These are phyloP conservation scores for Sarcophilus harrisii DNA, from an alignment of 2,797 vertebrate genomes.

Conservation along the genomic window DNA sequence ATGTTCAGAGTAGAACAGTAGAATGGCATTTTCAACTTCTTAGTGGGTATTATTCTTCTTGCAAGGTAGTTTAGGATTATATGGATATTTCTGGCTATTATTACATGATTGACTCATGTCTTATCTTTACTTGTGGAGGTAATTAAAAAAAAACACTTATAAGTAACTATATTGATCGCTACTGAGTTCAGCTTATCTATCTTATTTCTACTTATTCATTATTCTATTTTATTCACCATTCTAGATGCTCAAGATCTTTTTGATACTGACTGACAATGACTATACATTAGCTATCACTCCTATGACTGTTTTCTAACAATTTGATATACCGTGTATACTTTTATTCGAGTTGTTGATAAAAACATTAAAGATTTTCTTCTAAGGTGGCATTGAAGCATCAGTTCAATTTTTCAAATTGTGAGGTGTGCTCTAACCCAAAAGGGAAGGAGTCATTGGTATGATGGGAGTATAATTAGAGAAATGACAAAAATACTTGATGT, in stretches of 20 bases:
- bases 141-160: not conserved
- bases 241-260: not conserved
- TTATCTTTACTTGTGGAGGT: not conserved
- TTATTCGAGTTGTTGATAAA: not conserved
- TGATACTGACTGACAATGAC: not conserved
- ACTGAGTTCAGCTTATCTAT: not conserved
- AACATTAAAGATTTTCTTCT: not conserved
- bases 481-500: not conserved
- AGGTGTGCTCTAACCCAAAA: not conserved
- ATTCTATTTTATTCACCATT: not conserved
- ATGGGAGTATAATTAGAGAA: too few species aligned
- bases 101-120: not conserved
- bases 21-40: not conserved
- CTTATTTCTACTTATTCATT: not conserved
- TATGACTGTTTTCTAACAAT: not conserved
- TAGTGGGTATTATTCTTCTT: not conserved
- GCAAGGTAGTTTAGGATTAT: not conserved
- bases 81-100: not conserved
- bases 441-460: too few species aligned
- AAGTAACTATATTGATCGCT: not conserved
- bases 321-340: not conserved
- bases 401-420: not conserved
- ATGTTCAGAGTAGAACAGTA: not conserved
- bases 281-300: not conserved
- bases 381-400: not conserved